Evolutionary conservation across 2,113 vertebrate genomes (phyloP).

Genomic region (Gymnocephalus cernua): DNA sequence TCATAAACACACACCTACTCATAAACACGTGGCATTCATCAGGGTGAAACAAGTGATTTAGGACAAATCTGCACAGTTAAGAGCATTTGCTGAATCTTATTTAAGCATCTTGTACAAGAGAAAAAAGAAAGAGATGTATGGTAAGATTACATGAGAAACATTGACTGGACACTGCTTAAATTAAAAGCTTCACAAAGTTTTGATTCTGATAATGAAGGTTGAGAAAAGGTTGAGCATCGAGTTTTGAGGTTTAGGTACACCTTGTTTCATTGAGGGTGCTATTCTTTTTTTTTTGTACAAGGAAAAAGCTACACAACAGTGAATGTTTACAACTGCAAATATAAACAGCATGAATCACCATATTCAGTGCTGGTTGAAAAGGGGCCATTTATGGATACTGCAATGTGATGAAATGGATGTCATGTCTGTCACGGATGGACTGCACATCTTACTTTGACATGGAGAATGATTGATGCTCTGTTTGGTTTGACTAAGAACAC

Average conservation of each 20-base stretch:
- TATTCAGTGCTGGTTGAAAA: background rate
- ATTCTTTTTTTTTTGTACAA: background rate
- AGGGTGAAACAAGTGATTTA: no score
- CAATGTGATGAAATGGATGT: conserved; percentile 15
- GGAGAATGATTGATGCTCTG: conserved; percentile 23
- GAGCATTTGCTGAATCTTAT: no score
- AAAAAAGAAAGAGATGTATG: no score
- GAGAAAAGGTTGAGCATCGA: background rate
- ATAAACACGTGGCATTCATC: no score
- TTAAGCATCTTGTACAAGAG: no score
- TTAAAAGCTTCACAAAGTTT: background rate
- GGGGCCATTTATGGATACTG: conserved; percentile 9
- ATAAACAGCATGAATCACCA: conserved; percentile 11
- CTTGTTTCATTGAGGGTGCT: background rate
- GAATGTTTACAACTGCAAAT: conserved; percentile 15
- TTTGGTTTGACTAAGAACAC: conserved; percentile 45
- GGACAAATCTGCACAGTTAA: no score
- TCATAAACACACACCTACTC: no score
- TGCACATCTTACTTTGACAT: conserved; percentile 25
- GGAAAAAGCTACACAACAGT: background rate
- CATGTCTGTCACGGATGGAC: background rate
- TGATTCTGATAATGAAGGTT: background rate
- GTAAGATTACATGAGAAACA: no score
- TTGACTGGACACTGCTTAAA: background rate
- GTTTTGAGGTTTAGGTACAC: background rate